These are phyloP conservation scores for Corynorhinus townsendii DNA, from an alignment of 2,113 vertebrate genomes.

Conservation along the genomic window DNA sequence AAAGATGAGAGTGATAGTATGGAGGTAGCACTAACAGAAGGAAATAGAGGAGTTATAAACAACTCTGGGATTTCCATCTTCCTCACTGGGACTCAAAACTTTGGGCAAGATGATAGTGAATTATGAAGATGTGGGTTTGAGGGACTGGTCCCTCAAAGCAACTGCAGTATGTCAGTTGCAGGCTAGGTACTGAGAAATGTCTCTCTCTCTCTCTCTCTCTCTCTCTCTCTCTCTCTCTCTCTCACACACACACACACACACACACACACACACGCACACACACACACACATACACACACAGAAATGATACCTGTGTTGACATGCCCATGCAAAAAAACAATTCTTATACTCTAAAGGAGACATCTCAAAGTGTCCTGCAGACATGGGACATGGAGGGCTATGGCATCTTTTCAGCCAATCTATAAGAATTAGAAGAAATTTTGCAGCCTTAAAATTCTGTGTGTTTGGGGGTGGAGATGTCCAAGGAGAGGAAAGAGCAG, in stretches of 20 bases:
- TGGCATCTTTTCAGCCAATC: not conserved
- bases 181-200: not conserved
- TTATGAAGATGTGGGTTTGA: not conserved
- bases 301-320: not conserved
- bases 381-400: not conserved
- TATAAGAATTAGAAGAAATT: not conserved
- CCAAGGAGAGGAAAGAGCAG: not conserved
- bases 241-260: not conserved
- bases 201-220: too few relatives aligned
- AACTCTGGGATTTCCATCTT: not conserved
- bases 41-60: not conserved
- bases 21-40: not conserved
- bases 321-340: not conserved
- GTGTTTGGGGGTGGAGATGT: not conserved
- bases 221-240: too few relatives aligned
- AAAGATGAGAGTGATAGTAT: not conserved
- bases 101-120: not conserved
- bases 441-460: not conserved
- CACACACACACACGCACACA: not conserved
- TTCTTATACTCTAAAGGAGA: not conserved
- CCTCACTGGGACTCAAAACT: not conserved
- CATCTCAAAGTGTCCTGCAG: not conserved
- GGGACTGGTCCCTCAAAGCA: not conserved
- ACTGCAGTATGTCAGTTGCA: not conserved
- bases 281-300: not conserved